These are phyloP conservation scores for Drymodes brunneopygia DNA, from an alignment of 2,113 vertebrate species.

Conservation along the genomic window DNA sequence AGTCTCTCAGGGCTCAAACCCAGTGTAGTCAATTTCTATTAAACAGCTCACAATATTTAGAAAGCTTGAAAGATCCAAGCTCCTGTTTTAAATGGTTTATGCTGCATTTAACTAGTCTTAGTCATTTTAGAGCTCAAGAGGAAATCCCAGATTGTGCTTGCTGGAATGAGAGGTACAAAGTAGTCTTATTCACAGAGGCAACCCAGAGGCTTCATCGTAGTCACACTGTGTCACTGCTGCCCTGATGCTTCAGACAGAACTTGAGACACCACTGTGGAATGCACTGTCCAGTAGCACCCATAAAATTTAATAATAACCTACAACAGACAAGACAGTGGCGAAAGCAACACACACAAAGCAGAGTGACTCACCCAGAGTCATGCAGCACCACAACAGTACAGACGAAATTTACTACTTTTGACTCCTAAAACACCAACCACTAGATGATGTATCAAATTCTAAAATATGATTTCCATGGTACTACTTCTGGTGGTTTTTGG, in stretches of 20 bases:
- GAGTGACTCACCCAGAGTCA: not conserved
- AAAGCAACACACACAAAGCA: not conserved
- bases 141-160: not conserved
- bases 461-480: not conserved
- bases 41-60: not conserved
- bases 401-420: not conserved
- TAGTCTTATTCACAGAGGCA: not conserved
- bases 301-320: not conserved
- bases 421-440: not conserved
- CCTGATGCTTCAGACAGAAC: not conserved
- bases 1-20: not conserved
- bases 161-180: not conserved
- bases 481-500: not conserved
- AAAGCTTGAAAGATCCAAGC: not conserved
- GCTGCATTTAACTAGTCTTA: not conserved
- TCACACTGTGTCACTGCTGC: not conserved
- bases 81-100: not conserved
- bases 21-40: not conserved
- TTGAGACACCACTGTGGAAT: not conserved
- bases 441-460: not conserved
- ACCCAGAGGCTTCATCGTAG: not conserved
- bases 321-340: not conserved
- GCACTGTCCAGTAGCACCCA: not conserved
- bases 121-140: not conserved
- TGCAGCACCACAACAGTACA: not conserved